Percentiles rank a stretch among this genome's conserved stretches.
Evolutionary conservation across 92 coral and sea anemone species (phyloP).

Genomic region (Porites cylindrica): DNA sequence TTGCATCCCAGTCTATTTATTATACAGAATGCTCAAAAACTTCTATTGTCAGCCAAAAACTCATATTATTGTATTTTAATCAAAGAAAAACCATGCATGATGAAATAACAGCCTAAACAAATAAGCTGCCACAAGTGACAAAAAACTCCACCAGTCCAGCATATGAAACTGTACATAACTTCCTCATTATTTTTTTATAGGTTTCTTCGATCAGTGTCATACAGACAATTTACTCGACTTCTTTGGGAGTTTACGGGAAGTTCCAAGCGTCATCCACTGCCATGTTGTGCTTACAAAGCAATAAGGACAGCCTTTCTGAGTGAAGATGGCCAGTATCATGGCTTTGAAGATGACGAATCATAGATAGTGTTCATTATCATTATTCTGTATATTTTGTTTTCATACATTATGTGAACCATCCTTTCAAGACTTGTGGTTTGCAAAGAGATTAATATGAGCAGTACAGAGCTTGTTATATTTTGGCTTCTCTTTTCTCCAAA

Average conservation of each 20-base stretch:
- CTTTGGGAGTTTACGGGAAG: conserved; percentile 47
- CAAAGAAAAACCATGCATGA: too few relatives aligned
- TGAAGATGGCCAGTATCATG: conserved; percentile 26
- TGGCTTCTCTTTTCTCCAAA: too few relatives aligned
- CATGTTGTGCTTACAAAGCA: conserved; percentile 60
- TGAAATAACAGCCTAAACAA: too few relatives aligned
- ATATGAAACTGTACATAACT: too few relatives aligned
- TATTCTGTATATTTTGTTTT: too few relatives aligned
- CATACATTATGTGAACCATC: too few relatives aligned
- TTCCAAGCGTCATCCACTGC: conserved; percentile 54
- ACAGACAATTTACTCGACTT: conserved; percentile 54
- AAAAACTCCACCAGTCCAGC: too few relatives aligned
- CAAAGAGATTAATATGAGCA: too few relatives aligned
- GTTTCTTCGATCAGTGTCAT: conserved; percentile 57
- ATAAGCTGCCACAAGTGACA: too few relatives aligned
- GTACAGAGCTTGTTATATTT: too few relatives aligned
- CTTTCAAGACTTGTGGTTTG: too few relatives aligned
- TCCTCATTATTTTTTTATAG: conserved; percentile 3
- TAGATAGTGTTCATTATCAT: too few relatives aligned
- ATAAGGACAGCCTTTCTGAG: conserved; percentile 44
- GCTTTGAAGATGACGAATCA: conserved; percentile 27
- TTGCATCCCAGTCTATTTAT: not conserved
- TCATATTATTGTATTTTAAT: not conserved
- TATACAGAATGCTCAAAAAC: not conserved
- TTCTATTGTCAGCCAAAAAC: not conserved